phyloP scores from a whole-genome alignment of 2,113 vertebrate genomes.

The Picathartes gymnocephalus region DNA sequence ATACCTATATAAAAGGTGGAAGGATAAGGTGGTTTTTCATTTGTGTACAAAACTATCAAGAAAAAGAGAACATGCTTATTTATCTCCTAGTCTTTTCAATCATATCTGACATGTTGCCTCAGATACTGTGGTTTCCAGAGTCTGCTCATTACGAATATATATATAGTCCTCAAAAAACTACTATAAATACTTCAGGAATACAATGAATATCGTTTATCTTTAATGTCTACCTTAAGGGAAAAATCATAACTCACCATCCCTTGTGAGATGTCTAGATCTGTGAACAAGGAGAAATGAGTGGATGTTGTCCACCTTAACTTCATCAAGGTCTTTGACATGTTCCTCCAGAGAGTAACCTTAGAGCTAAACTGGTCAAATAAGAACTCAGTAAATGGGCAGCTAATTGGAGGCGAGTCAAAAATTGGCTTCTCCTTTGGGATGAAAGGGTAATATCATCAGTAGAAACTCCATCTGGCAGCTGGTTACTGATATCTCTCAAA shows the following conservation, averaged over 20 bases:
- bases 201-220: neutral
- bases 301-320: neutral
- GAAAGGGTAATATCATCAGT: neutral
- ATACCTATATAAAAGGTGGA: neutral
- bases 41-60: neutral
- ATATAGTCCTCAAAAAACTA: neutral
- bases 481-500: neutral
- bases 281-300: neutral
- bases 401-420: neutral
- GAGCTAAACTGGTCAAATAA: neutral
- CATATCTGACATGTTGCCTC: neutral
- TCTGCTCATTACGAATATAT: fast-evolving
- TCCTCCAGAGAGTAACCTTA: neutral
- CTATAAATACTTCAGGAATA: neutral
- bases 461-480: neutral
- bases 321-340: neutral
- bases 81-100: neutral
- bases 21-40: neutral
- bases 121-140: neutral
- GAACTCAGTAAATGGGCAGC: neutral
- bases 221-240: neutral
- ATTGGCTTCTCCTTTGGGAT: neutral
- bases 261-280: neutral
- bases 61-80: neutral
- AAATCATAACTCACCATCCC: neutral